Percentiles rank a stretch among this genome's conserved stretches.
phyloP scores from a whole-genome alignment of 2,113 vertebrate genomes.

The Pygoscelis adeliae region DNA sequence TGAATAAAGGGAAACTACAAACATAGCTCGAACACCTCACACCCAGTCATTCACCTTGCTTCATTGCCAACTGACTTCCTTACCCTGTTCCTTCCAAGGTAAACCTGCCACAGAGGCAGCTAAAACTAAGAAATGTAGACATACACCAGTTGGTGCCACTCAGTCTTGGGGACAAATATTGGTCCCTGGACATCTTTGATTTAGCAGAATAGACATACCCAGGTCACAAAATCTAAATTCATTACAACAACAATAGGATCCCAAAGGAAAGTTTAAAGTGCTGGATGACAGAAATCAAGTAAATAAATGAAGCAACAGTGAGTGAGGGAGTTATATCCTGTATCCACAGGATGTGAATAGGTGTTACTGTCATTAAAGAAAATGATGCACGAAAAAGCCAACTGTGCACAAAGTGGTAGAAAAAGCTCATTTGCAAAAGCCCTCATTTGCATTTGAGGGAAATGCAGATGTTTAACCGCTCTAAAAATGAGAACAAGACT shows the following conservation, averaged over 20 bases:
- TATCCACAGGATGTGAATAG: background rate
- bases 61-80: background rate
- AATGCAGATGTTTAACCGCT: background rate
- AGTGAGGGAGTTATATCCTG: background rate
- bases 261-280: background rate
- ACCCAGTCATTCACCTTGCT: background rate
- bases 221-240: background rate
- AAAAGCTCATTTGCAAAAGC: background rate
- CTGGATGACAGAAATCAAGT: background rate
- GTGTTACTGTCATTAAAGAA: background rate
- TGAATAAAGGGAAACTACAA: background rate
- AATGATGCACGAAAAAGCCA: background rate
- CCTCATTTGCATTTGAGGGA: background rate
- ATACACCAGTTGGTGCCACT: background rate
- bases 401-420: background rate
- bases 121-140: background rate
- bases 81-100: background rate
- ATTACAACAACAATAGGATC: background rate
- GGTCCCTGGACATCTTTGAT: background rate
- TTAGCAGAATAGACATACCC: background rate
- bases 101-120: background rate
- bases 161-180: background rate
- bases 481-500: background rate
- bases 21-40: background rate
- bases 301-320: background rate